Conservation (phyloP, 1,140 invertebrate genomes). For the Drosophila sechellia region DNA sequence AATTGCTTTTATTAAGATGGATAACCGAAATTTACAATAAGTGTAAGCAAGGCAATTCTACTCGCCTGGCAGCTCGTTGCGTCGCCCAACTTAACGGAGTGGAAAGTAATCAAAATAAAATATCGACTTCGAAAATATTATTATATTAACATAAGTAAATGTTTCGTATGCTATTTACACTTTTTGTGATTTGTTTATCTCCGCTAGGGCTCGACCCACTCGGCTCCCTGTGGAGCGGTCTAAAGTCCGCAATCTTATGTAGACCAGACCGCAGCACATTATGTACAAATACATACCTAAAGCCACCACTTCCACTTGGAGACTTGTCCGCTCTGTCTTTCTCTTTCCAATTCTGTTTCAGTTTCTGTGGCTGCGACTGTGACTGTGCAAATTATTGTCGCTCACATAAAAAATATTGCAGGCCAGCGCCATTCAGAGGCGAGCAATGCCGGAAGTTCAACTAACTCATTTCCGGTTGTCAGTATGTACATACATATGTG, state of each 20-base stretch:
- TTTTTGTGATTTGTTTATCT: not conserved
- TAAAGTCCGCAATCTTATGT: slow-evolving; percentile 1
- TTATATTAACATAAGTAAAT: too few species aligned
- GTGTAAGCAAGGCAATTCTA: slow-evolving; percentile 18
- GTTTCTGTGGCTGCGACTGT: slow-evolving; percentile 61
- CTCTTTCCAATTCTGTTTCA: slow-evolving; percentile 49
- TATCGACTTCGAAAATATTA: too few species aligned
- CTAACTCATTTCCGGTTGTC: slow-evolving; percentile 81
- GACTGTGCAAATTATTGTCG: slow-evolving; percentile 81
- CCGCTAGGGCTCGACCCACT: not conserved
- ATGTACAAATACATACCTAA: slow-evolving; percentile 50
- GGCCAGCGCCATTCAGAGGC: slow-evolving; percentile 68
- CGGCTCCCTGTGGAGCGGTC: not conserved
- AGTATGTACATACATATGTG: slow-evolving; percentile 9
- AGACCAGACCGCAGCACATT: slow-evolving; percentile 19
- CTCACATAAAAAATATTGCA: slow-evolving; percentile 74
- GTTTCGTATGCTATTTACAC: not conserved
- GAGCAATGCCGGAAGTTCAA: slow-evolving; percentile 80
- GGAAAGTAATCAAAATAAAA: not conserved
- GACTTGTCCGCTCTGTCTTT: slow-evolving; percentile 25
- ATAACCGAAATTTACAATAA: slow-evolving; percentile 45
- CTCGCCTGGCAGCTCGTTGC: not conserved
- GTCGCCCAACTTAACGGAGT: not conserved
- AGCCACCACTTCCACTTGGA: slow-evolving; percentile 28
- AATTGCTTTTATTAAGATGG: slow-evolving; percentile 53